phyloP scores from a whole-genome alignment of 2,113 vertebrate species.

The Pampusana beccarii region DNA sequence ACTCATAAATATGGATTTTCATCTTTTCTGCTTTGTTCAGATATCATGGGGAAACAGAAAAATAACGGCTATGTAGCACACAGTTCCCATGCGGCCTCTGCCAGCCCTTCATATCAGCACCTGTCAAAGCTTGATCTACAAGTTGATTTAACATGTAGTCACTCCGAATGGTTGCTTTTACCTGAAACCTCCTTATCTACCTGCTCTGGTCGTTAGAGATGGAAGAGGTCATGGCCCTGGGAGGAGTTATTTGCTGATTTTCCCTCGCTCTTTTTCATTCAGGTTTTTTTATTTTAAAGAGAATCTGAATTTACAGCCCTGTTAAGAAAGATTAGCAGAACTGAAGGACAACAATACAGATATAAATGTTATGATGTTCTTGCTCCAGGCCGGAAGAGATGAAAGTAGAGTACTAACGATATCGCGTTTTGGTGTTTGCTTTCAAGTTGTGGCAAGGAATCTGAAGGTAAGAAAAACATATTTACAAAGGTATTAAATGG shows the following conservation, averaged over 20 bases:
- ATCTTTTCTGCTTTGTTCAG: neutral
- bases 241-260: neutral
- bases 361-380: neutral
- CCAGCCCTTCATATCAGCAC: neutral
- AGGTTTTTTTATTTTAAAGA: neutral
- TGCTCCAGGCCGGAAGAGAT: neutral
- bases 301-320: neutral
- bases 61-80: neutral
- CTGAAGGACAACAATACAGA: neutral
- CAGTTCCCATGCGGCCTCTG: neutral
- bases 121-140: neutral
- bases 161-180: neutral
- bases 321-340: neutral
- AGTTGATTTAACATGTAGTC: neutral
- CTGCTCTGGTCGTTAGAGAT: neutral
- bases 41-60: neutral
- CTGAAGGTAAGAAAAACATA: neutral
- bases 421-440: neutral
- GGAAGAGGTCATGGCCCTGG: neutral
- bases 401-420: neutral
- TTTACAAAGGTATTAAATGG: neutral
- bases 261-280: neutral
- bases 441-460: neutral
- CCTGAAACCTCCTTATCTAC: constrained; percentile 17
- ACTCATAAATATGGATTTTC: neutral